A percentile compares a stretch with the other conserved stretches of the same genome.
Evolutionary conservation across 2,888 invertebrate species (phyloP).

Genomic region (Myopa tessellatipennis): DNA sequence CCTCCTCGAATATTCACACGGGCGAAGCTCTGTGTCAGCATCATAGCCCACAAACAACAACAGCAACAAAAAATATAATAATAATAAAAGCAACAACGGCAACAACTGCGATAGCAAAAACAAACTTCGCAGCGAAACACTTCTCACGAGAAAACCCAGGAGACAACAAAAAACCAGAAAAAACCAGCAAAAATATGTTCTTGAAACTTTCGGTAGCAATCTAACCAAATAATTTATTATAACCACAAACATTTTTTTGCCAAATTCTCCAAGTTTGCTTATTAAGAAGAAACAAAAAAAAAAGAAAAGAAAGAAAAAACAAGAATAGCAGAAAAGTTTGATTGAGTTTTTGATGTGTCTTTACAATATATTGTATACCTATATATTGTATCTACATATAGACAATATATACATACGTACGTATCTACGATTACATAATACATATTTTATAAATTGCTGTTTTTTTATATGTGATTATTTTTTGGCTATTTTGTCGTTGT

Average conservation of each 20-base stretch:
- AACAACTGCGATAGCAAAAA: conserved; percentile 10
- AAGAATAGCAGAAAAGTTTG: neutral
- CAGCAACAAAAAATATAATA: neutral
- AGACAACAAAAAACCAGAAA: neutral
- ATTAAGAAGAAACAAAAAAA: conserved; percentile 5
- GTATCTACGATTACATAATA: too few species aligned
- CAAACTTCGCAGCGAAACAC: neutral
- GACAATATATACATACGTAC: too few species aligned
- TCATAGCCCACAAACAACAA: neutral
- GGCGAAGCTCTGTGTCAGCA: neutral
- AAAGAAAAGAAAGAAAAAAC: neutral
- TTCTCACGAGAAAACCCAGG: neutral
- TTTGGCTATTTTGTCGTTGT: neutral
- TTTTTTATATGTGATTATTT: neutral
- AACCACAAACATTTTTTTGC: conserved; percentile 27
- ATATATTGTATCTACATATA: too few species aligned
- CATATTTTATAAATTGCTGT: neutral
- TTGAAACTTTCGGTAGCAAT: conserved; percentile 26
- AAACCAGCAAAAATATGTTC: conserved; percentile 10
- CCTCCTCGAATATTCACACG: too few species aligned
- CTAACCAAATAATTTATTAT: conserved; percentile 42
- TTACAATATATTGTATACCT: neutral
- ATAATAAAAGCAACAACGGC: neutral
- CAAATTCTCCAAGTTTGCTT: conserved; percentile 41
- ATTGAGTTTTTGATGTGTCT: neutral